Evolutionary conservation across 2,888 invertebrate genomes (phyloP).

Genomic region (Gerosis bhagava): DNA sequence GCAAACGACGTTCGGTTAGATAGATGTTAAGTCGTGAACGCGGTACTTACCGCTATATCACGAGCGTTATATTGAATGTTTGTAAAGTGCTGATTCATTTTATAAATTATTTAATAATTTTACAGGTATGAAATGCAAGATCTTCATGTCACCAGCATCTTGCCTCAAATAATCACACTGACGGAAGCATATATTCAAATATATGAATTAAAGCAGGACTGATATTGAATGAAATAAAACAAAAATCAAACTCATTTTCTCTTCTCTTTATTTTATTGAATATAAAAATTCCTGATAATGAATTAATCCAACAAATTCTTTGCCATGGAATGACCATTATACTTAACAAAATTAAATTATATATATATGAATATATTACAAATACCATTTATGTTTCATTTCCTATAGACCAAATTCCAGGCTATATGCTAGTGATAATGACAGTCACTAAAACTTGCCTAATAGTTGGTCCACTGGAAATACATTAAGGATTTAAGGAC

Average conservation of each 20-base stretch:
- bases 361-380: conserved; percentile 14
- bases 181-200: conserved; percentile 99
- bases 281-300: conserved; percentile 63
- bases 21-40: no score
- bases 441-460: no score
- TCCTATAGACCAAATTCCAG: neutral
- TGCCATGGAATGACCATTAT: conserved; percentile 27
- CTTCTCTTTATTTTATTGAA: conserved; percentile 72
- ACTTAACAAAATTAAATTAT: conserved; percentile 23
- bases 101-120: no score
- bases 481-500: no score
- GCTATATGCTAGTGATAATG: no score
- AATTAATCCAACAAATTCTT: conserved; percentile 20
- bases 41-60: no score
- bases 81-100: no score
- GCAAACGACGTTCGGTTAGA: no score
- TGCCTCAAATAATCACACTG: conserved; percentile 99
- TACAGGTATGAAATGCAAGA: conserved; percentile 94
- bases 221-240: conserved; percentile 42
- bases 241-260: conserved; percentile 44
- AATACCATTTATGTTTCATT: conserved; percentile 4
- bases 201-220: conserved; percentile 83
- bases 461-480: no score
- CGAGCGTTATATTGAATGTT: no score
- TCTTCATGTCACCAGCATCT: conserved; percentile 97